Base-by-base conservation (phyloP, 2,797 vertebrate genomes). In the Gallirallus australis region DNA sequence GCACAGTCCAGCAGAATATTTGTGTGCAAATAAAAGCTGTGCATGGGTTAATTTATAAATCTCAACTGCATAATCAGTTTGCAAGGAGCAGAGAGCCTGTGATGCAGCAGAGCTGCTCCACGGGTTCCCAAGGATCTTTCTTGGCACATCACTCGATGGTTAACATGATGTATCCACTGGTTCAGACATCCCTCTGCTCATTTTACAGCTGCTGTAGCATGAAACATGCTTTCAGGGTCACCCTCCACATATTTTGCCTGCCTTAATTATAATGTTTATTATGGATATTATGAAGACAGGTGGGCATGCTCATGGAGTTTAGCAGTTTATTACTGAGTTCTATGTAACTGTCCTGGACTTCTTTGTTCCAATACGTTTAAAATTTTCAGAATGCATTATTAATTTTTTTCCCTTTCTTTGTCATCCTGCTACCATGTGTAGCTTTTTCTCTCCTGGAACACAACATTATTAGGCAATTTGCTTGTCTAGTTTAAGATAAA, bases 1-100 rank as follows among this genome's bases (percentile, higher is more conserved):
- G 33, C 28, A 8, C 1, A 0, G 81, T 92, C 90, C 79, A 1
- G 65, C 9, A 15, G 15, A 77, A 81, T 83, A 83, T 76, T 82
- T 69, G 48, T 60, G 60, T n/a, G 75, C 31, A 95, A 95, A 94
- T 84, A 96, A 94, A 97, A 72, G 65, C 61, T 6, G 6, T 37
- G 89, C 54, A 61, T 12, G 91, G 95, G 89, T 95, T 94, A 95
- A 96, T 93, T 93, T 71, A 65, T 75, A 80, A 72, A 72, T 25
- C 47, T 37, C 27, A 8, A 8, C 27, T 24, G 37, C 42, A 42
- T 35, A 59, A 93, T 88, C 82, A 23, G 15, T 71, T 79, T 80
- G 48, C 31, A 33, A 71, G 47, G 21, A 61, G 73, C 5, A 21
- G 23, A 69, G 52, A 50, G 20, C 25, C 31, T 45, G 17, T 12